Evolutionary conservation across 2,888 invertebrate genomes (phyloP).

Genomic region (Acronicta alni): DNA sequence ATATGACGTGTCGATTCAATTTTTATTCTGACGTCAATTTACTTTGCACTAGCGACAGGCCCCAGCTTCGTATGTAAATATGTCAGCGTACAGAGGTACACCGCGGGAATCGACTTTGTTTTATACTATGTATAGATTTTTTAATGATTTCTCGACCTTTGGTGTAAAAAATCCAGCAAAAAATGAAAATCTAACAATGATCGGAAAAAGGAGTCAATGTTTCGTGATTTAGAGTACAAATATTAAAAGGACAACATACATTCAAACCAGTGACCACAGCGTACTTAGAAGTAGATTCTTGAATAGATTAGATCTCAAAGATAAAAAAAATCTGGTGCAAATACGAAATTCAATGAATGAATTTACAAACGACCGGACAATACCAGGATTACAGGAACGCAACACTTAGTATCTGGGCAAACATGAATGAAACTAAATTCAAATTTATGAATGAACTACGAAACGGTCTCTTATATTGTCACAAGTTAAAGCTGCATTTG

Average conservation of each 20-base stretch:
- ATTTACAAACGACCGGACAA: constrained; percentile 57
- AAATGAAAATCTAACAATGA: background rate
- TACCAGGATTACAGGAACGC: constrained; percentile 60
- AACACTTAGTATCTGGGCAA: constrained; percentile 58
- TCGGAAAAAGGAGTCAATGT: background rate
- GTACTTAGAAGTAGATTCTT: constrained; percentile 9
- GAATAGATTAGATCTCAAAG: constrained; percentile 34
- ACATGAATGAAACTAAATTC: constrained; percentile 72
- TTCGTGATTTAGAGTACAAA: background rate
- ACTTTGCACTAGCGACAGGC: no score
- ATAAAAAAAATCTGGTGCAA: constrained; percentile 45
- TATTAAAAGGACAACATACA: constrained; percentile 1
- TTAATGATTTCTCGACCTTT: no score
- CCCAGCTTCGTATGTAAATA: no score
- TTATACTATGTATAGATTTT: no score
- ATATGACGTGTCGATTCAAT: no score
- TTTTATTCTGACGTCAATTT: no score
- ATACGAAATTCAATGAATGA: constrained; percentile 65
- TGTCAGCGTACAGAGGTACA: no score
- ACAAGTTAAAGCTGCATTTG: constrained; percentile 72
- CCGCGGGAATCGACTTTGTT: no score
- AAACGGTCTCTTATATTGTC: constrained; percentile 48
- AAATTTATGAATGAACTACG: constrained; percentile 55
- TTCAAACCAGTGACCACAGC: constrained; percentile 2
- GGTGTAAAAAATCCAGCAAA: background rate